Conservation (phyloP, 1,140 invertebrate species). For the Daktulosphaira vitifoliae region DNA sequence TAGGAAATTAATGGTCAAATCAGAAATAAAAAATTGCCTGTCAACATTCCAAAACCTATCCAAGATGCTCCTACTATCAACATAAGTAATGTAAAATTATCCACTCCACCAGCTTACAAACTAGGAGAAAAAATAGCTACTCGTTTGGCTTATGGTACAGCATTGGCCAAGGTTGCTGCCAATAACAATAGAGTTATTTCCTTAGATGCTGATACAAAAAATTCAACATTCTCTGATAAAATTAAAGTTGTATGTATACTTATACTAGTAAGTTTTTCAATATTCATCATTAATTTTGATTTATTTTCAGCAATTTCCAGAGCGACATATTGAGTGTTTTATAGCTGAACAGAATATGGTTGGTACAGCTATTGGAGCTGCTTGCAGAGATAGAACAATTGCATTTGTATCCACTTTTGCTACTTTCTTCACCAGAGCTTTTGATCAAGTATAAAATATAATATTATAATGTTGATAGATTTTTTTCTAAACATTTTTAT, state of each 20-base stretch:
- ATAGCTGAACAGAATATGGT: slow-evolving; percentile 98
- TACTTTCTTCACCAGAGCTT: slow-evolving; percentile 91
- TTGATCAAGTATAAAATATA: slow-evolving; percentile 66
- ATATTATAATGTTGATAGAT: background rate
- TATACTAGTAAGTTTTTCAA: slow-evolving; percentile 43
- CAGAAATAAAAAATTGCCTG: slow-evolving; percentile 40
- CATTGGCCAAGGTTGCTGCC: slow-evolving; percentile 79
- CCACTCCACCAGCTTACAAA: slow-evolving; percentile 79
- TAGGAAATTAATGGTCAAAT: slow-evolving; percentile 17
- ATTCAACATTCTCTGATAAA: slow-evolving; percentile 94
- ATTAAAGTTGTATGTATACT: slow-evolving; percentile 66
- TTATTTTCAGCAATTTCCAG: slow-evolving; percentile 45
- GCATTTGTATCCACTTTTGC: slow-evolving; percentile 95
- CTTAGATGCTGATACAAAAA: slow-evolving; percentile 95
- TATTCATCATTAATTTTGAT: background rate
- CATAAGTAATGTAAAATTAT: slow-evolving; percentile 66
- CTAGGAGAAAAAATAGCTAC: slow-evolving; percentile 77
- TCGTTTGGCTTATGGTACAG: slow-evolving; percentile 87
- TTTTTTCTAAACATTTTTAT: background rate
- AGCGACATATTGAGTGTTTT: slow-evolving; percentile 92
- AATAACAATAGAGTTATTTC: slow-evolving; percentile 78
- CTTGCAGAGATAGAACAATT: slow-evolving; percentile 78
- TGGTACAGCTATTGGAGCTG: slow-evolving; percentile 88
- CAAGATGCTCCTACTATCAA: slow-evolving; percentile 62
- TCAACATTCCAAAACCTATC: slow-evolving; percentile 54